Conservation (phyloP, 2,113 vertebrate species). For the Lipotes vexillifer region DNA sequence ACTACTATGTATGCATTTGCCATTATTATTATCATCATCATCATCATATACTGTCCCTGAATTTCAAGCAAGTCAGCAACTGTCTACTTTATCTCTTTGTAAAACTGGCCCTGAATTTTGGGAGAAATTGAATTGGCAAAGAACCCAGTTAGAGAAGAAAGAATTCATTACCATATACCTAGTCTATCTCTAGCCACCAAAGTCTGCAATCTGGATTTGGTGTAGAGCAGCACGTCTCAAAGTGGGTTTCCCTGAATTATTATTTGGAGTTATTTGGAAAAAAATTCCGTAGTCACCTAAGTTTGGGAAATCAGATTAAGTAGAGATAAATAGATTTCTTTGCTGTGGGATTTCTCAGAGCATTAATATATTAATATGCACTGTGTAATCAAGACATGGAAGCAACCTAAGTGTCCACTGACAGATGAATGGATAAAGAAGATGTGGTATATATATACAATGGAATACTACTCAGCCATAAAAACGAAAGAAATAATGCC, state of each 20-base stretch:
- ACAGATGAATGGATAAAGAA: not conserved
- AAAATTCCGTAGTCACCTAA: not conserved
- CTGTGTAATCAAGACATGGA: not conserved
- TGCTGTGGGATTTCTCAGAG: not conserved
- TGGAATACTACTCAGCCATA: not conserved
- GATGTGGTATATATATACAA: not conserved
- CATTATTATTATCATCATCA: not conserved
- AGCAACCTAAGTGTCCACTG: accelerated
- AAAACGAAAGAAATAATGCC: not conserved
- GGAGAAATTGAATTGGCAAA: not conserved
- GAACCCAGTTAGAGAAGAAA: not conserved
- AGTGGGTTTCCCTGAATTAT: not conserved
- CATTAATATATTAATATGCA: not conserved
- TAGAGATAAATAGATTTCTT: not conserved
- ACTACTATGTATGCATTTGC: not conserved
- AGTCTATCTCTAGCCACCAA: not conserved
- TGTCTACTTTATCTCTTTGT: not conserved
- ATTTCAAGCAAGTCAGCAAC: not conserved
- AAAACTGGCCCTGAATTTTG: not conserved
- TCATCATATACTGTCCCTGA: not conserved
- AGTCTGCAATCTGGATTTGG: not conserved
- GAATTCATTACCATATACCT: not conserved
- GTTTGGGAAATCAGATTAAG: not conserved
- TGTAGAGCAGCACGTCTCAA: not conserved
- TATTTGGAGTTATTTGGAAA: not conserved